Percentiles rank a stretch among this genome's conserved stretches.
Evolutionary conservation across 2,797 vertebrate genomes (phyloP).

Genomic region (Gallinago nigripennis): DNA sequence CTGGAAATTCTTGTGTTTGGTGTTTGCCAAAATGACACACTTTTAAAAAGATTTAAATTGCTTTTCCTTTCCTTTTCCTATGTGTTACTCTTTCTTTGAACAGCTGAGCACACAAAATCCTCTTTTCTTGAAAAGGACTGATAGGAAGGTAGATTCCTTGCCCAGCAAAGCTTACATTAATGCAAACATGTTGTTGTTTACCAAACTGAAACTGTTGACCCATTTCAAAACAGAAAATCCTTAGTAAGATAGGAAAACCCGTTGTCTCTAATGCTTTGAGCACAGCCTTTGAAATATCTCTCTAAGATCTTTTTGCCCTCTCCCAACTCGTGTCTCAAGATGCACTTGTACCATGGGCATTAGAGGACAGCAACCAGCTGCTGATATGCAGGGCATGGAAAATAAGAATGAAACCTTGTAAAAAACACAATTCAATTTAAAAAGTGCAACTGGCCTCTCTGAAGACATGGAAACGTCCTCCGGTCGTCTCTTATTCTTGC

Average conservation of each 20-base stretch:
- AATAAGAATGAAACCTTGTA: not conserved
- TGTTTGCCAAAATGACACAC: not conserved
- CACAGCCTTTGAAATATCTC: not conserved
- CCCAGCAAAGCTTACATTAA: not conserved
- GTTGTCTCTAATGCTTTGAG: not conserved
- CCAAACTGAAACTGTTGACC: not conserved
- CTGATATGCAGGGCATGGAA: not conserved
- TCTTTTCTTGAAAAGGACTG: not conserved
- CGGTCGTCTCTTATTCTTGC: not conserved
- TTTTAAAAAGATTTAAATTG: not conserved
- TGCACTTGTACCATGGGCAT: not conserved
- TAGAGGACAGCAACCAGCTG: not conserved
- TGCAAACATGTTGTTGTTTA: not conserved
- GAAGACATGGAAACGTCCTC: not conserved
- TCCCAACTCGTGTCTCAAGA: not conserved
- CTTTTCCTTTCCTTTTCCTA: not conserved
- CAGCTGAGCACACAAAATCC: not conserved
- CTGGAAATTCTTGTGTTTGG: not conserved
- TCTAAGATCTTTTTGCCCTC: not conserved
- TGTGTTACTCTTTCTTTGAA: not conserved
- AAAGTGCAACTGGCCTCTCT: not conserved
- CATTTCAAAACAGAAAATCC: conserved; percentile 2
- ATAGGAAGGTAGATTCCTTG: not conserved
- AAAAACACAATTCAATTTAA: not conserved
- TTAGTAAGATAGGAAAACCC: not conserved